Evolutionary conservation across 2,113 vertebrate species (phyloP), one percentile per base, ranked within the genome.

Genomic region (Rhinolophus ferrumequinum): DNA sequence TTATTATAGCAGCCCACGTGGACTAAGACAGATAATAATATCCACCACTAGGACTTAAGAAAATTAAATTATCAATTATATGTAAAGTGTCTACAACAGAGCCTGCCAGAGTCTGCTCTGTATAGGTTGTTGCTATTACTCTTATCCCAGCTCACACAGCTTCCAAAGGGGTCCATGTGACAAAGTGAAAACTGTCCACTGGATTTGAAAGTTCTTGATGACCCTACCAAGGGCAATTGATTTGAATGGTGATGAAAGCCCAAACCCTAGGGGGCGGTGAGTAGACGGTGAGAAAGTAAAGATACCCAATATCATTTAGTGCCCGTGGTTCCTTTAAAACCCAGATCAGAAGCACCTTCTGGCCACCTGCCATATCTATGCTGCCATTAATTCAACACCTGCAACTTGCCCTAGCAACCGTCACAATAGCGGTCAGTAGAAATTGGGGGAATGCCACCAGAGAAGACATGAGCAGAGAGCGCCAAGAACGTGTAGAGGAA

Each of bases 51-150:
- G 56, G 58, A 26, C 1, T 19, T 12, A 70, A 56, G 12, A 38
- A 66, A 80, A n/a, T 47, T 50, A 69, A 47, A 69, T 44, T 13
- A n/a, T 6, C 28, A 44, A 30, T 21, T 41, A 2, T 6, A 79
- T 8, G 19, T 15, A 1, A 67, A 24, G 60, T 28, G 21, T 38
- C 50, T 26, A 18, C n/a, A 41, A 47, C 41, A 84, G 19, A 28
- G 35, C 19, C 38, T 21, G 28, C 69, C 26, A 11, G 19, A 4
- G 47, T 21, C 44, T 2, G 0, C 3, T 6, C n/a, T 24, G 0
- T 12, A 2, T 67, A 56, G 24, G 38, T 30, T 35, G 38, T 26
- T 72, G 22, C 16, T 30, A 5, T 69, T 38, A 10, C 33, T 87
- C 56, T 85, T 38, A 72, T 12, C 41, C 50, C 56, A 56, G 30